Base-by-base conservation (phyloP, 2,797 vertebrate genomes). In the Anableps anableps region DNA sequence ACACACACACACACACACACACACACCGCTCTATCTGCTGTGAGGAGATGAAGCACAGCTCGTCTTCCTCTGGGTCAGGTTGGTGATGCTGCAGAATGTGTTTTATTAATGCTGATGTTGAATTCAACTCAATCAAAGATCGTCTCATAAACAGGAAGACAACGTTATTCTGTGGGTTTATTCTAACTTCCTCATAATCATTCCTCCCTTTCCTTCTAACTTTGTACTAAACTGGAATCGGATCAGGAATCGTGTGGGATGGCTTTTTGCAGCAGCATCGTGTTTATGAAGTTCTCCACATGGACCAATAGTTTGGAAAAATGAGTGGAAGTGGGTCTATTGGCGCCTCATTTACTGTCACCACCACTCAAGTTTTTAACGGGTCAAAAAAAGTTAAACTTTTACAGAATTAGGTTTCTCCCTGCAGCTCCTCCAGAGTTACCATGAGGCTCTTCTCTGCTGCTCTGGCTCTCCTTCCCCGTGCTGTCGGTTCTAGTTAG, bases 1-100 rank as follows among this genome's bases (percentile, higher is more conserved):
- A 86, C 78, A 80, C 85, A 64, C 85, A 72, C 81, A 74, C 43
- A 47, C 77, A 45, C 78, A 34, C 50, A 14, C 82, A 26, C 74
- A 36, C 16, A 58, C 10, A 76, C 72, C 31, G 31, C 51, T 21
- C 68, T 64, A 29, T 4, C 41, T 60, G 70, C 51, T 23, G 72
- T 16, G 50, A 23, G 41, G 55, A 75, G 72, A 51, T 51, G 58
- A 60, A 31, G n/a, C 29, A 8, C 72, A 13, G 72, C 72, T 36
- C 34, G 0, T 66, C 7, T 38, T 66, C 62, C 36, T 26, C 34
- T 41, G 36, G 64, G 34, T 66, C 64, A 41, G 36, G 34, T 38
- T 41, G 34, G 36, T 11, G 64, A 68, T 66, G 64, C 64, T 38
- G 19, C 43, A 19, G 68, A 29, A 16, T 31, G 45, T 21, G 31